These are phyloP conservation scores for Spinus olivaceus DNA, from an alignment of 2,797 vertebrate genomes.

Conservation along the genomic window DNA sequence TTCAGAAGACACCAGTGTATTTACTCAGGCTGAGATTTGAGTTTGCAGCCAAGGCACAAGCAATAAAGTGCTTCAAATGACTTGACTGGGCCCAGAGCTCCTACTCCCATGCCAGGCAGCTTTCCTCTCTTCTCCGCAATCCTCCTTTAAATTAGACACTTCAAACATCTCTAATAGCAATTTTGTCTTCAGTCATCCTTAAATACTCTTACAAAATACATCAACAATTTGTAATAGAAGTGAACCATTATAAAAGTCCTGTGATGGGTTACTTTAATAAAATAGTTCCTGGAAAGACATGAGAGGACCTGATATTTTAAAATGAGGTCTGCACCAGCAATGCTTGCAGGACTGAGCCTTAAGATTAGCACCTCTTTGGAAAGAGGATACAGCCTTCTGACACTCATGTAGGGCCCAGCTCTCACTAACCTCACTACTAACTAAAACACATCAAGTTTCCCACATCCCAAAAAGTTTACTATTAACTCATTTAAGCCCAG, in stretches of 20 bases:
- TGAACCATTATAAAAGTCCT: background rate
- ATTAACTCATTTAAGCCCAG: background rate
- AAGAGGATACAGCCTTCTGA: background rate
- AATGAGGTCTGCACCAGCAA: background rate
- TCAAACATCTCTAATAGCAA: background rate
- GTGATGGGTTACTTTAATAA: background rate
- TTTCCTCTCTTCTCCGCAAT: background rate
- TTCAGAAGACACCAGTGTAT: background rate
- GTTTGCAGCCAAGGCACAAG: background rate
- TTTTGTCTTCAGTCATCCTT: background rate
- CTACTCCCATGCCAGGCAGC: background rate
- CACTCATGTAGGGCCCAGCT: background rate
- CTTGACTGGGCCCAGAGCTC: background rate
- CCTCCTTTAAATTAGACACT: background rate
- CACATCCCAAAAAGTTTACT: background rate
- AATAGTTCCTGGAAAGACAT: background rate
- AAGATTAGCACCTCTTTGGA: background rate
- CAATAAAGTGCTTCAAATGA: background rate
- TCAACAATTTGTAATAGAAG: background rate
- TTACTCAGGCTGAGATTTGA: background rate
- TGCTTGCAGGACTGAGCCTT: background rate
- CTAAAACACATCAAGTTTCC: background rate
- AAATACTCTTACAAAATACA: background rate
- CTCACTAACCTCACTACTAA: background rate
- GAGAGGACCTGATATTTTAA: background rate